Evolutionary conservation across 2,797 vertebrate species (phyloP), one percentile per base, ranked within the genome.

Genomic region (Pipistrellus pygmaeus): DNA sequence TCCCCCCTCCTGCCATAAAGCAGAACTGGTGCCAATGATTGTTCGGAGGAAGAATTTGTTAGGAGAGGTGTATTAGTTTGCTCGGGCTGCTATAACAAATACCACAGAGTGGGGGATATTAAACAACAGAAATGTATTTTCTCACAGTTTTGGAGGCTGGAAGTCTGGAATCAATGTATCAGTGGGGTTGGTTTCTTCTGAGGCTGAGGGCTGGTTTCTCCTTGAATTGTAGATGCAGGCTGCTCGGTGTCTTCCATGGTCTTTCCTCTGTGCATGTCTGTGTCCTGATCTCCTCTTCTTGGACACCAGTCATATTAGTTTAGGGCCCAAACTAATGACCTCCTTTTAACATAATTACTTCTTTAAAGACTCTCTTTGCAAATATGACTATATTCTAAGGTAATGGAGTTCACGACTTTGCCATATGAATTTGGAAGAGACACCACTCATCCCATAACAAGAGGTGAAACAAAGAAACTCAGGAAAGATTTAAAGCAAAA

Each of bases 401-500:
- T 73, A 30, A 23, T 82, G 17, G 30, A 21, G 6, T 6, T 75
- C 48, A 82, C 12, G 46, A 76, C 13, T 41, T 82, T 38, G 81
- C 38, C 23, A 18, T n/a, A 25, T 21, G 60, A 35, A 68, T 66
- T 21, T 41, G 2, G 11, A 30, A 5, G 44, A 23, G 15, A 27
- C 17, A 48, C 18, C 68, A 15, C 1, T 73, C 44, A 68, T 46
- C 18, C 17, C 21, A 17, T 44, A 77, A 57, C 6, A 51, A n/a
- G 44, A 89, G 38, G 25, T 64, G 46, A 92, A 64, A 76, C 69
- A 38, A 78, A 83, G 30, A 85, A 91, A 76, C 57, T 93, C 8
- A 14, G 5, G 23, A 72, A 76, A 51, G 66, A 88, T 53, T 68
- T 38, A 88, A 95, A 90, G n/a, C 32, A 80, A 75, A 64, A 32